Base-by-base conservation (phyloP, 1,140 invertebrate species). In the Cherax destructor region DNA sequence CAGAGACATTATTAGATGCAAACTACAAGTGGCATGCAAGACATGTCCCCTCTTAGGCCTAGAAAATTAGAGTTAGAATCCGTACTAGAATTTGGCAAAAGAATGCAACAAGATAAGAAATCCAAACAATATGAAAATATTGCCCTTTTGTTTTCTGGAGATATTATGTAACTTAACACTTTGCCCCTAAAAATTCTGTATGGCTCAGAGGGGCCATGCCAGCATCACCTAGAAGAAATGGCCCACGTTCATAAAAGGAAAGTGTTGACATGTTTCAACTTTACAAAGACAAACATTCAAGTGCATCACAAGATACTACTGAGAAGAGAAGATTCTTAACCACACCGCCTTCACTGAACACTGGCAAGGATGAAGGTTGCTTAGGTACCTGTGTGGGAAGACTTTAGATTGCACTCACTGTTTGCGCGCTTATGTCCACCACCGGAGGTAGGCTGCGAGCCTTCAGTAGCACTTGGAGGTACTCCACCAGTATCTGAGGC, bases 381-480 rank as follows among this genome's bases (percentile, higher is more conserved):
- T 61, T 61, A 84, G 69, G 81, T 61, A 59, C 80, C 80, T 77
- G 81, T 78, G 81, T 90, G 72, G 24, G 83, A 86, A 47, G 83
- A 86, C 81, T 83, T 69, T 49, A 72, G 52, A 80, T 69, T 41
- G 56, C 83, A 91, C 92, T 94, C 93, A 94, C 94, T 94, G 93
- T 93, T 94, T 92, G 93, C 92, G 76, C 93, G 90, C 90, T 93
- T 93, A 77, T 91, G 88, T 18, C 89, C 83, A 72, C 78, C 77
- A 79, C 83, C 79, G 1, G 86, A 84, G 21, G 88, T 76, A 13
- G 52, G 92, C 41, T 78, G 83, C 24, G 81, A 77, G 61, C 84
- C 76, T 11, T 72, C 88, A 50, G 13, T 49, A 52, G 87, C 59
- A 77, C 80, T 86, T 83, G 72, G 88, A 10, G n/a, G 24, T 49